A percentile compares a stretch with the other conserved stretches of the same genome.
These are phyloP conservation scores for Nemotelus nigrinus DNA, from an alignment of 2,888 invertebrate genomes.

Conservation along the genomic window DNA sequence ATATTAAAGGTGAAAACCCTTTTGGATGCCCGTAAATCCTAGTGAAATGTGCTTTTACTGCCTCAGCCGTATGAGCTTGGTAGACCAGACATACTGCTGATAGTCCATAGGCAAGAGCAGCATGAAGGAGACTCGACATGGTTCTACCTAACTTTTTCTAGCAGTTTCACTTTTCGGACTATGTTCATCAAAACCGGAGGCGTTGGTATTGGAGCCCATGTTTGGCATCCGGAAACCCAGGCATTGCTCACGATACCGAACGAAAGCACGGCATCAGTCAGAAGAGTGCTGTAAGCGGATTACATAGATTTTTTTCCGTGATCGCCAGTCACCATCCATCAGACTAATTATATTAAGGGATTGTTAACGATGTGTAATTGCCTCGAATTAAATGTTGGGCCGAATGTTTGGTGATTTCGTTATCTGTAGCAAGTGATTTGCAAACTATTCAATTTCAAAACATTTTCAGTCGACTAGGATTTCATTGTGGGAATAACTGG, in stretches of 20 bases:
- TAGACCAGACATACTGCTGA: background rate
- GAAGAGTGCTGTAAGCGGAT: conserved; percentile 11
- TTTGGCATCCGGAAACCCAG: background rate
- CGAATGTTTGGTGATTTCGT: conserved; percentile 5
- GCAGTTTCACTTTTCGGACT: conserved; percentile 11
- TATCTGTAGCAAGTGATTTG: no score
- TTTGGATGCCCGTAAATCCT: conserved; percentile 34
- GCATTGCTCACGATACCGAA: background rate
- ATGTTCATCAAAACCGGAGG: conserved; percentile 1
- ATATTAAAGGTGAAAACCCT: conserved; percentile 40
- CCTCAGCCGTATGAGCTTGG: conserved; percentile 16
- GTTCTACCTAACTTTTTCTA: background rate
- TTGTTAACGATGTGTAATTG: conserved; percentile 26
- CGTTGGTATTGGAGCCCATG: background rate
- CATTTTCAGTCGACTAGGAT: no score
- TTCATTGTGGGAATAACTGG: no score
- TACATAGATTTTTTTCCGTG: conserved; percentile 3
- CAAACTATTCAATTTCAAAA: no score
- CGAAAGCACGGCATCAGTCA: background rate
- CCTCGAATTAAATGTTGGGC: conserved; percentile 12
- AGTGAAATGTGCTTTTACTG: conserved; percentile 33
- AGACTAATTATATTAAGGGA: conserved; percentile 17
- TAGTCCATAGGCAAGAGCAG: background rate
- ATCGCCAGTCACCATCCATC: conserved; percentile 16
- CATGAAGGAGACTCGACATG: background rate